Conservation (phyloP, 2,113 vertebrate species). For the Scytalopus superciliaris region DNA sequence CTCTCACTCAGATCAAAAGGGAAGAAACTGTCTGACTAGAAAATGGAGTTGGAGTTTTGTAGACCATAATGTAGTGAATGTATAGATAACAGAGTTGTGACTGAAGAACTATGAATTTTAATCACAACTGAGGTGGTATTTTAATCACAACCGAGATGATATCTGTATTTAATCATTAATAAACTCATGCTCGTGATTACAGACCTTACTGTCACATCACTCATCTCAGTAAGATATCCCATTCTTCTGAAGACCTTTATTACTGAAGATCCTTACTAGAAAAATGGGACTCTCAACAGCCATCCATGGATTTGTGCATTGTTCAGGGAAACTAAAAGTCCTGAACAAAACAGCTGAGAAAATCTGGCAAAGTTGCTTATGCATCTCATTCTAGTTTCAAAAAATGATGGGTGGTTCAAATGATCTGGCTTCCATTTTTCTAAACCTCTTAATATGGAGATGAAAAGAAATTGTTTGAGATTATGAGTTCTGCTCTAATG, state of each 20-base stretch:
- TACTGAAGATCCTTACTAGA: background rate
- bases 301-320: background rate
- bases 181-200: background rate
- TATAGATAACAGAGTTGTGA: background rate
- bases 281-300: background rate
- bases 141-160: background rate
- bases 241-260: background rate
- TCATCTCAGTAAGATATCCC: background rate
- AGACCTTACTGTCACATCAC: background rate
- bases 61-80: rapidly evolving
- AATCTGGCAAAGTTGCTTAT: background rate
- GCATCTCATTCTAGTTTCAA: background rate
- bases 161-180: background rate
- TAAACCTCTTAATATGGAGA: background rate
- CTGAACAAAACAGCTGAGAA: background rate
- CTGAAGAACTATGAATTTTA: background rate
- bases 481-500: background rate
- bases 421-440: background rate
- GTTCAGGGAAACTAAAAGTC: background rate
- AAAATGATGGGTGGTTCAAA: background rate
- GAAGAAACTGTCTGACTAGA: background rate
- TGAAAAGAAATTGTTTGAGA: background rate
- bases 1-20: background rate
- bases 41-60: background rate
- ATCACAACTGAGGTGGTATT: background rate